These are phyloP conservation scores for Plectrocnemia conspersa DNA, from an alignment of 1,140 invertebrate species.

Conservation along the genomic window DNA sequence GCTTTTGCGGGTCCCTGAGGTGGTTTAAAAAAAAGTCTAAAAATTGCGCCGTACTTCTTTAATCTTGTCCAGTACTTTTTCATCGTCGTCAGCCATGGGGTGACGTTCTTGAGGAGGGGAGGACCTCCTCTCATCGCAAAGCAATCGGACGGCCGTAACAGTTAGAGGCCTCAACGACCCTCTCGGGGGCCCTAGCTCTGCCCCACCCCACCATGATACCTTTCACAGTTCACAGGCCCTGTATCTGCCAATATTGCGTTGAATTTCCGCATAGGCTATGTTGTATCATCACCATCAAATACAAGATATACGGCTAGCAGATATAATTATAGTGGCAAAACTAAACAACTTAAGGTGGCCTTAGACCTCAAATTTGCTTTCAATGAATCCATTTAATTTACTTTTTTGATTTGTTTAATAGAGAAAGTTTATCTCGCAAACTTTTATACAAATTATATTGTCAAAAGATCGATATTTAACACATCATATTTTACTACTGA, in stretches of 20 bases:
- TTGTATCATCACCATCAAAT: slow-evolving; percentile 16
- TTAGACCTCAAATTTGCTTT: no score
- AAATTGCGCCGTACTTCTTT: slow-evolving; percentile 14
- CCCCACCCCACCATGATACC: slow-evolving; percentile 33
- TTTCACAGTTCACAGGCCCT: background rate
- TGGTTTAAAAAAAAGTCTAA: slow-evolving; percentile 21
- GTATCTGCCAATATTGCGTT: slow-evolving; percentile 38
- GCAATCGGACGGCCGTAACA: slow-evolving; percentile 52
- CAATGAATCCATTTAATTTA: slow-evolving; percentile 6
- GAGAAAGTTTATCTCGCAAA: no score
- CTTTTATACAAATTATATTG: no score
- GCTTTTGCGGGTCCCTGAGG: slow-evolving; percentile 9
- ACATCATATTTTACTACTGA: no score
- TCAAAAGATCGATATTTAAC: no score
- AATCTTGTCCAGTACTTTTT: slow-evolving; percentile 18
- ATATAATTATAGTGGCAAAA: no score
- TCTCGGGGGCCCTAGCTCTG: slow-evolving; percentile 41
- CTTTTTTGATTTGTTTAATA: background rate
- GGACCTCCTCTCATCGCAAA: slow-evolving; percentile 51
- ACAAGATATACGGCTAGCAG: no score
- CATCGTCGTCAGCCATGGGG: slow-evolving; percentile 4
- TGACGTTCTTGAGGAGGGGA: slow-evolving; percentile 11
- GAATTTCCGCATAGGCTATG: slow-evolving; percentile 29
- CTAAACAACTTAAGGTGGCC: no score
- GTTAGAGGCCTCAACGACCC: slow-evolving; percentile 48